Evolutionary conservation across 2,888 invertebrate species (phyloP), one percentile per base, ranked within the genome.

Genomic region (Hybos culiciformis): DNA sequence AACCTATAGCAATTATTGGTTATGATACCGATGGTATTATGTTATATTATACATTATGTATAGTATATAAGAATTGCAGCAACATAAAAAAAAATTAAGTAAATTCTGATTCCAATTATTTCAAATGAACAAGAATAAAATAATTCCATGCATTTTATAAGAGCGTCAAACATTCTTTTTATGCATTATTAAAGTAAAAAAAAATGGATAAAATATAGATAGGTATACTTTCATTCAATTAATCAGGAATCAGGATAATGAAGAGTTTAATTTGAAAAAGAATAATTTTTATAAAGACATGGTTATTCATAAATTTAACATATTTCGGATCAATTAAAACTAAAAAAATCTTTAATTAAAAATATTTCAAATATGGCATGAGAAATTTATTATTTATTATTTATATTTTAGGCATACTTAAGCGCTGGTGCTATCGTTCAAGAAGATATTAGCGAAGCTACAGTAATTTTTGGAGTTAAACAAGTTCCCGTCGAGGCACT

Each of bases 401-500:
- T 39, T 33, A 26, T n/a, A 49, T 67, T 70, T 12, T 63, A 86
- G 83, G 76, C 86, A 0, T 98, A 98, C 65, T 74, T 88, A 50
- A 84, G 81, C 52, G 85, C 92, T 3, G 98, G 98, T 2, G 98
- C 97, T 1, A 73, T 82, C 12, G 77, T 97, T 36, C 87, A 87
- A 60, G 98, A 99, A 62, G 97, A 99, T 60, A 87, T 99, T 46
- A 87, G 87, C 53, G 92, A 94, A 58, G 96, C 98, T 0, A 83
- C 81, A 33, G 83, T 98, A 1, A 93, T 99, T 54, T 91, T 98
- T 58, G 97, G 98, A 0, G 98, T 99, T 5, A 99, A 99, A 41
- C 66, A 66, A 49, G 66, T 66, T 0, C 96, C 96, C 0, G 78
- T 91, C 8, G 93, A 94, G 57, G 77, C 85, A 32, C 72, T 99